These are phyloP conservation scores for Morus bassanus DNA, from an alignment of 2,797 vertebrate genomes.

Conservation along the genomic window DNA sequence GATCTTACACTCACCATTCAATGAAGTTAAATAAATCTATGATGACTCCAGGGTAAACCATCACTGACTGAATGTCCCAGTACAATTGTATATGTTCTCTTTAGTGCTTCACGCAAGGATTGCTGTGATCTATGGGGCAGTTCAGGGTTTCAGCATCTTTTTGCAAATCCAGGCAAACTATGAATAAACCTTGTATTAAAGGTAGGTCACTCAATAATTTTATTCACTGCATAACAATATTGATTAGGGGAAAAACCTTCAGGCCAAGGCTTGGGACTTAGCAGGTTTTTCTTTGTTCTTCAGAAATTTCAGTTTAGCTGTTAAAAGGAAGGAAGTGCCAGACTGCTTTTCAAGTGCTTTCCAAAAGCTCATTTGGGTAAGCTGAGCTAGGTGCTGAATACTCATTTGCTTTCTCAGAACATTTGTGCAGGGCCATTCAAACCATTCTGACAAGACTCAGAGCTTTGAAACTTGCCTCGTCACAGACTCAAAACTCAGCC, in stretches of 20 bases:
- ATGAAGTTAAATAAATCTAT: slow-evolving; percentile 26
- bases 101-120: background rate
- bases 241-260: background rate
- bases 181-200: background rate
- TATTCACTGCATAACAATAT: background rate
- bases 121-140: background rate
- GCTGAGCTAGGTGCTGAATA: background rate
- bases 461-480: background rate
- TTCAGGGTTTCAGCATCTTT: background rate
- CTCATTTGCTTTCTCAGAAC: slow-evolving; percentile 48
- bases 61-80: background rate
- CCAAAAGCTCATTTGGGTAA: slow-evolving; percentile 52
- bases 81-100: background rate
- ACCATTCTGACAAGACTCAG: background rate
- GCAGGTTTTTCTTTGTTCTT: background rate
- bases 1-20: background rate
- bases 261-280: background rate
- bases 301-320: slow-evolving; percentile 35
- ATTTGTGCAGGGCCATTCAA: slow-evolving; percentile 28
- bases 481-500: background rate
- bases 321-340: slow-evolving; percentile 47
- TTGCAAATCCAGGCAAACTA: background rate
- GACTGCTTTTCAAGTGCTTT: slow-evolving; percentile 54
- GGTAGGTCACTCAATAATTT: background rate
- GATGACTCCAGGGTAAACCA: slow-evolving; percentile 13